These are phyloP conservation scores for Apolygus lucorum DNA, from an alignment of 1,140 invertebrate species.

Conservation along the genomic window DNA sequence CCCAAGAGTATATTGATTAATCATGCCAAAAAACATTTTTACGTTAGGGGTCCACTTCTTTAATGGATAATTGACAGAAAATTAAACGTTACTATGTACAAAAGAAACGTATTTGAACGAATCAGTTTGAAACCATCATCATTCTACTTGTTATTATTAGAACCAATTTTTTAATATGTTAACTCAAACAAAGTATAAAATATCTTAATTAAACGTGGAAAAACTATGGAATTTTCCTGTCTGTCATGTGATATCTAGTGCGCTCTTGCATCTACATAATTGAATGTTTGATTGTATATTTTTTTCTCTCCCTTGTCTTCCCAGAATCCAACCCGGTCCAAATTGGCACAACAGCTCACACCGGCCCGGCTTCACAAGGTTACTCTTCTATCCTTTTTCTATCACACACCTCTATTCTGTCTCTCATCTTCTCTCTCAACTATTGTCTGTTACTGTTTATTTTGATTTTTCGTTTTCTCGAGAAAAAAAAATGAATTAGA, in stretches of 20 bases:
- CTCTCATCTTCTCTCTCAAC: neutral
- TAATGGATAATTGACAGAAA: too few relatives aligned
- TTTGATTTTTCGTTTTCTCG: neutral
- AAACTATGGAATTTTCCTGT: too few relatives aligned
- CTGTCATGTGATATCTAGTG: neutral
- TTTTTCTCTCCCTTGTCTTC: constrained; percentile 22
- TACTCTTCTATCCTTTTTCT: constrained; percentile 25
- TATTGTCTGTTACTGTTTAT: neutral
- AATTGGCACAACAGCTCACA: constrained; percentile 23
- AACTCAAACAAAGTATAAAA: too few relatives aligned
- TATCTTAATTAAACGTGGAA: too few relatives aligned
- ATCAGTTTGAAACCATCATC: too few relatives aligned
- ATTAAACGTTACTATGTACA: too few relatives aligned
- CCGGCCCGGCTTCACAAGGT: constrained; percentile 28
- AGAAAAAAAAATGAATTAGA: neutral
- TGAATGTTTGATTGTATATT: constrained; percentile 6
- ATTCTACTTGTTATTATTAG: too few relatives aligned
- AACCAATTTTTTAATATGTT: too few relatives aligned
- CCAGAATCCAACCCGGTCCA: constrained; percentile 24
- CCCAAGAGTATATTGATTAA: too few relatives aligned
- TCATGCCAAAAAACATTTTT: too few relatives aligned
- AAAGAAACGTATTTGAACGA: too few relatives aligned
- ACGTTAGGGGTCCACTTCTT: too few relatives aligned
- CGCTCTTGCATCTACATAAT: neutral
- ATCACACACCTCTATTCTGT: constrained; percentile 24